These are phyloP conservation scores for Helleia helle DNA, from an alignment of 2,888 invertebrate species.

Conservation along the genomic window DNA sequence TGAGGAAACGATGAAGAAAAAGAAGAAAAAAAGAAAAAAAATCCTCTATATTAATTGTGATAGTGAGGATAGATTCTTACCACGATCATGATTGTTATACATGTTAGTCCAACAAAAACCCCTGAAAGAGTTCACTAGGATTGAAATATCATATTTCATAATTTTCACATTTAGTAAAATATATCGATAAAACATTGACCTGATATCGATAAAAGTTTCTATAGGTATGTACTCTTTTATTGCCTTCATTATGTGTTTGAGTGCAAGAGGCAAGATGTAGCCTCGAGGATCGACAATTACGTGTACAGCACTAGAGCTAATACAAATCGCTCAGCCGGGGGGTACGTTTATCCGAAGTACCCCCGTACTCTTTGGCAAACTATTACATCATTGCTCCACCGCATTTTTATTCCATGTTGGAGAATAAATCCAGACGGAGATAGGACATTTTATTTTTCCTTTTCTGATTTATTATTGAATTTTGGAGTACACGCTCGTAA, in stretches of 20 bases:
- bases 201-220: conserved; percentile 11
- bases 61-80: too few species aligned
- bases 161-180: conserved; percentile 17
- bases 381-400: conserved; percentile 51
- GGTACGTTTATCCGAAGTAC: conserved; percentile 55
- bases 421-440: conserved; percentile 31
- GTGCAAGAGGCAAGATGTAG: conserved; percentile 43
- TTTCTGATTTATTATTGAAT: conserved; percentile 4
- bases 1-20: too few species aligned
- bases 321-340: conserved; percentile 66
- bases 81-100: too few species aligned
- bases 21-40: too few species aligned
- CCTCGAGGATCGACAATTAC: conserved; percentile 66
- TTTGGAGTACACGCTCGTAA: too few species aligned
- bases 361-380: conserved; percentile 42
- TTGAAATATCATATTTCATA: too few species aligned
- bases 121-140: too few species aligned
- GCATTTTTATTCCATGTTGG: conserved; percentile 27
- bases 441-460: conserved; percentile 22
- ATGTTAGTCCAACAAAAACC: too few species aligned
- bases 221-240: conserved; percentile 12
- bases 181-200: conserved; percentile 4
- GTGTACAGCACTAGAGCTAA: conserved; percentile 65
- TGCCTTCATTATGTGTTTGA: conserved; percentile 44
- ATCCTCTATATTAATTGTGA: too few species aligned